phyloP scores from a whole-genome alignment of 2,113 vertebrate genomes.

The Petrocephalus microphthalmus region DNA sequence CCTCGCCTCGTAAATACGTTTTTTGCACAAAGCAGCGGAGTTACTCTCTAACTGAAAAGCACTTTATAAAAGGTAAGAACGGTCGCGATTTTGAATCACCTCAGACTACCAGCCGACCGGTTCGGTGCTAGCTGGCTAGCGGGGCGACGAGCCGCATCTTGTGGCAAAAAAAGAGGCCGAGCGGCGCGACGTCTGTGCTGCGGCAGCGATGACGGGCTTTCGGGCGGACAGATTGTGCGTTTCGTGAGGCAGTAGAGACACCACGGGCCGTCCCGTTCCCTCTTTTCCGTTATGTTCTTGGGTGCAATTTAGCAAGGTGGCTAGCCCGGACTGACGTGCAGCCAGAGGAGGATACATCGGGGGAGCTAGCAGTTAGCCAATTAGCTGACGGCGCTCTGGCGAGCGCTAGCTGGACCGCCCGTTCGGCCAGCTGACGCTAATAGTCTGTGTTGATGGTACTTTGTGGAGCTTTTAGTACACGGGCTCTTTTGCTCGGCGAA shows the following conservation, averaged over 20 bases:
- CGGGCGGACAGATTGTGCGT: neutral
- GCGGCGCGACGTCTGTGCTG: neutral
- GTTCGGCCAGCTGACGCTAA: neutral
- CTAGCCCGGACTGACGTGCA: neutral
- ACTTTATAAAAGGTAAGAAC: slow-evolving; percentile 44
- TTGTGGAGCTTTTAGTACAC: neutral
- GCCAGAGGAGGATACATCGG: neutral
- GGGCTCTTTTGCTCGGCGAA: neutral
- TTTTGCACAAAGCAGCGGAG: slow-evolving; percentile 31
- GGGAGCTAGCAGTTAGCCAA: neutral
- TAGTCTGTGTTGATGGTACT: neutral
- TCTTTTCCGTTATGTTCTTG: slow-evolving; percentile 18
- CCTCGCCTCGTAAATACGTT: neutral
- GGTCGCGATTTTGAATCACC: slow-evolving; percentile 33
- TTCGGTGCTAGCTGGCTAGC: neutral
- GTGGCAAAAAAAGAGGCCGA: neutral
- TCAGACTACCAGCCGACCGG: neutral
- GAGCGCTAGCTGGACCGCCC: neutral
- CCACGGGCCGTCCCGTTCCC: neutral
- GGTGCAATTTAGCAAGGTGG: neutral
- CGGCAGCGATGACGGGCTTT: neutral
- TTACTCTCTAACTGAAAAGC: slow-evolving; percentile 32
- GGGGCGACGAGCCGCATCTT: neutral
- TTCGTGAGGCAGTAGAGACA: neutral
- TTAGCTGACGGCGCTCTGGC: neutral